Conservation (phyloP, 2,113 vertebrate genomes). For the Gobiocypris rarus region DNA sequence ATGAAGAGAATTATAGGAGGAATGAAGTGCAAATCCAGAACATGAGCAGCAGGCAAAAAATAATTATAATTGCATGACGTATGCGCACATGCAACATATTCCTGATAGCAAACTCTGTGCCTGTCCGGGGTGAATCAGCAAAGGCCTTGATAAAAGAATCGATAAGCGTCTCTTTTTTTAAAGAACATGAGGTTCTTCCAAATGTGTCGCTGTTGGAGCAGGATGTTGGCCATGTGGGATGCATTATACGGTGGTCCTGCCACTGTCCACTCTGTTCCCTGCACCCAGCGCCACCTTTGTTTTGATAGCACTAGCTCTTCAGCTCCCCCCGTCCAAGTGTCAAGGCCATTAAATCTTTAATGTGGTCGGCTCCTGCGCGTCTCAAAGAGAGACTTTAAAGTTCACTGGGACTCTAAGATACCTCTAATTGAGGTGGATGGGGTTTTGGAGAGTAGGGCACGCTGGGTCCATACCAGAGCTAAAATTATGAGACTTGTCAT, state of each 20-base stretch:
- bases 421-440: slow-evolving; percentile 48
- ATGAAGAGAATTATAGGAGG: slow-evolving; percentile 28
- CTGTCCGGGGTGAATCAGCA: slow-evolving; percentile 32
- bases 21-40: slow-evolving; percentile 25
- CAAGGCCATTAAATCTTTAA: slow-evolving; percentile 36
- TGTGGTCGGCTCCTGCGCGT: slow-evolving; percentile 4
- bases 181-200: background rate
- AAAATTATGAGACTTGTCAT: slow-evolving; percentile 49
- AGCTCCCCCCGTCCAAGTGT: slow-evolving; percentile 33
- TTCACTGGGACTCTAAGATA: slow-evolving; percentile 21
- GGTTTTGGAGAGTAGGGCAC: slow-evolving; percentile 32
- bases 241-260: slow-evolving; percentile 53
- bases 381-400: slow-evolving; percentile 21
- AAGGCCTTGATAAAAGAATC: slow-evolving; percentile 21
- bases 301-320: slow-evolving; percentile 45
- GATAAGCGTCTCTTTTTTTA: slow-evolving; percentile 13
- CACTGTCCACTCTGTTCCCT: slow-evolving; percentile 57
- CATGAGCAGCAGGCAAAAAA: slow-evolving; percentile 30
- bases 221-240: slow-evolving; percentile 58
- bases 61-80: background rate
- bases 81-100: slow-evolving; percentile 43
- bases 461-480: slow-evolving; percentile 45
- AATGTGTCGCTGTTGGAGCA: slow-evolving; percentile 36
- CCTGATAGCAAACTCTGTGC: slow-evolving; percentile 30
- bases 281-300: slow-evolving; percentile 18